These are phyloP conservation scores for Maccullochella peelii DNA, from an alignment of 2,113 vertebrate genomes.

Conservation along the genomic window DNA sequence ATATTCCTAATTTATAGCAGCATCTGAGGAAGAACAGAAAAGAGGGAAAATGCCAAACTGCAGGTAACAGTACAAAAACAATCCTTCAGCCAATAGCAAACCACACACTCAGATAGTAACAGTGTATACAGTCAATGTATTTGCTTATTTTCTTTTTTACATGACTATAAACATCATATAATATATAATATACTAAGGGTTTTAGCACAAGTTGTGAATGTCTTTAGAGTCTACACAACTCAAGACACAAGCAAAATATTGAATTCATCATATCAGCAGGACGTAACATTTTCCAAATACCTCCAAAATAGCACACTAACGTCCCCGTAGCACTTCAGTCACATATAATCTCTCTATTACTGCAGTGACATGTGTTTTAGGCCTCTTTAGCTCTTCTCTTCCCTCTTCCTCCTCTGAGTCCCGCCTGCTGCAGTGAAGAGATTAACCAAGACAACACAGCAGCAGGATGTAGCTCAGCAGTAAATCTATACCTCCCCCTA, in stretches of 20 bases:
- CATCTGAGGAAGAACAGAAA: not conserved
- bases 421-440: slow-evolving; percentile 32
- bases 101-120: not conserved
- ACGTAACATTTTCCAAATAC: slow-evolving; percentile 1
- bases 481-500: slow-evolving; percentile 64
- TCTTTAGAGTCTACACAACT: not conserved
- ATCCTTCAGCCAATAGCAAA: not conserved
- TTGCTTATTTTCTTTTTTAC: too few relatives aligned
- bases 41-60: not conserved
- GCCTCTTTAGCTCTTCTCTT: not conserved
- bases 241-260: not conserved
- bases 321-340: not conserved
- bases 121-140: not conserved
- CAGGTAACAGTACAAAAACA: not conserved
- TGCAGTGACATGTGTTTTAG: not conserved
- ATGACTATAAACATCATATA: not conserved
- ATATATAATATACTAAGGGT: not conserved
- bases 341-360: not conserved
- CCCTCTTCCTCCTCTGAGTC: slow-evolving; percentile 1
- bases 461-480: slow-evolving; percentile 13
- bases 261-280: not conserved
- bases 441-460: slow-evolving; percentile 56
- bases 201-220: not conserved
- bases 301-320: not conserved
- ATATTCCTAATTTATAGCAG: not conserved